Conservation (phyloP, 2,113 vertebrate genomes). For the Montifringilla adamsi region DNA sequence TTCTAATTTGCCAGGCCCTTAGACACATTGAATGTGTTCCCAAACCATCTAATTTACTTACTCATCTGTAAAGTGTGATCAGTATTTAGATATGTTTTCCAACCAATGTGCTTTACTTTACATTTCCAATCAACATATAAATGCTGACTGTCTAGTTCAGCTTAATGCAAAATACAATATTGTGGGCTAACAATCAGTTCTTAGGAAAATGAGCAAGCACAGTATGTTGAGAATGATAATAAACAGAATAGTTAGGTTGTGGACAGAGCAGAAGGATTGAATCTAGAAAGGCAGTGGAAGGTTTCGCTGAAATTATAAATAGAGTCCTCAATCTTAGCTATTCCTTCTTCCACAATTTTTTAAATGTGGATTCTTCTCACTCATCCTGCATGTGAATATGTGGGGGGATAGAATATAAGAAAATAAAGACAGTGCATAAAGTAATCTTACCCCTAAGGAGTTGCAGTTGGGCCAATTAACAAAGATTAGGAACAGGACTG, state of each 20-base stretch:
- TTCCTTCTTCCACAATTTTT: neutral
- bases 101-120: neutral
- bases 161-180: neutral
- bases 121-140: neutral
- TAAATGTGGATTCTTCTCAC: neutral
- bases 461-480: no score
- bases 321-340: neutral
- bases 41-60: neutral
- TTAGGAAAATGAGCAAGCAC: neutral
- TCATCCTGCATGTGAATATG: neutral
- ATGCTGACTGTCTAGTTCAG: neutral
- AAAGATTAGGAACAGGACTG: no score
- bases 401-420: no score
- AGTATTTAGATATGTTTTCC: neutral
- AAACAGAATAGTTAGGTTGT: neutral
- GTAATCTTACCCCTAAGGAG: no score
- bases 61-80: neutral
- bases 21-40: neutral
- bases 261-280: neutral
- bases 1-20: neutral
- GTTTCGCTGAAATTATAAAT: neutral
- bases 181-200: neutral
- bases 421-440: no score
- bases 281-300: neutral
- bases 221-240: neutral